Percentiles rank a stretch among this genome's conserved stretches.
Conservation (phyloP, 2,797 vertebrate species). For the Lithobates pipiens region DNA sequence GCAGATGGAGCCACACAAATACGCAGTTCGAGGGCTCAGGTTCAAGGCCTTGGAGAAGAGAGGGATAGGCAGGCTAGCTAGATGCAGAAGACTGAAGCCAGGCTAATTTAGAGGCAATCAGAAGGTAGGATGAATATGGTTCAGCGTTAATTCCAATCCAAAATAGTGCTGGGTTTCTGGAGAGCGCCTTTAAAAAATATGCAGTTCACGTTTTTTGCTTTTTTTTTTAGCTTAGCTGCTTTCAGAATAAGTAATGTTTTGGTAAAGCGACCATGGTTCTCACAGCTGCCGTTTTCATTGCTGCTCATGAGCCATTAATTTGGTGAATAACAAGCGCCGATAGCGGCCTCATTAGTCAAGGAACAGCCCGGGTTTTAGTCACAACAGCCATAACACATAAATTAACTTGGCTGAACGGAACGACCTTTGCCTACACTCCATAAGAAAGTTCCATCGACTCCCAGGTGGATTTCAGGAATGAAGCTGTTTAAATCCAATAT, state of each 20-base stretch:
- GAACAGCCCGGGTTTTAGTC: constrained; percentile 17
- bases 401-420: not conserved
- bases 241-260: not conserved
- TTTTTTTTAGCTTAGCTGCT: not conserved
- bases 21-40: too few relatives aligned
- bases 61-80: too few relatives aligned
- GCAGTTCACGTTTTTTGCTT: too few relatives aligned
- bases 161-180: too few relatives aligned
- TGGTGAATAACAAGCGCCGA: constrained; percentile 22
- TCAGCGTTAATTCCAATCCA: too few relatives aligned
- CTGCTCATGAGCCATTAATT: not conserved
- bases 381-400: constrained; percentile 5
- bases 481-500: constrained; percentile 24
- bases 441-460: constrained; percentile 32
- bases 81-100: too few relatives aligned
- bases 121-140: too few relatives aligned
- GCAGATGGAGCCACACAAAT: too few relatives aligned
- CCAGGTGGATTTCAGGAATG: constrained; percentile 38
- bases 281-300: too few relatives aligned
- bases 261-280: not conserved
- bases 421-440: constrained; percentile 30
- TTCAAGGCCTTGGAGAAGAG: too few relatives aligned
- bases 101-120: too few relatives aligned
- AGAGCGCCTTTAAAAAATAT: too few relatives aligned
- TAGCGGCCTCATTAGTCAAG: constrained; percentile 18